These are phyloP conservation scores for Napeogenes sylphis DNA, from an alignment of 2,888 invertebrate genomes.

Conservation along the genomic window DNA sequence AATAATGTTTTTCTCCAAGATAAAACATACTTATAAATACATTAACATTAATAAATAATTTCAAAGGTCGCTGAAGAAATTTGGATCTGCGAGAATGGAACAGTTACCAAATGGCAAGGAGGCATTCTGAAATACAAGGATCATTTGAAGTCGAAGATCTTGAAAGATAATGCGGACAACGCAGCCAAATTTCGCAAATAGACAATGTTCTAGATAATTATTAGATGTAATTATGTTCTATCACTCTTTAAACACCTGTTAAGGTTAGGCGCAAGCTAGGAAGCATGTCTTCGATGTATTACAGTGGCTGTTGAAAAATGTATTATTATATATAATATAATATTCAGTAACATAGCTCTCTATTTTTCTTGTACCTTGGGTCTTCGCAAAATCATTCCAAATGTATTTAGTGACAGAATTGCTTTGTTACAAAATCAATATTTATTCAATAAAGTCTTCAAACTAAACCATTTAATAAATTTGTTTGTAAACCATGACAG, in stretches of 20 bases:
- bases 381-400: no score
- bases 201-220: conserved; percentile 29
- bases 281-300: background rate
- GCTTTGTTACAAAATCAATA: no score
- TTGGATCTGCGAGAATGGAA: conserved; percentile 98
- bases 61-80: conserved; percentile 97
- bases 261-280: background rate
- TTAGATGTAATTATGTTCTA: conserved; percentile 9
- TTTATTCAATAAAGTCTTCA: no score
- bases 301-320: background rate
- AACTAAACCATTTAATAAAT: no score
- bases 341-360: conserved; percentile 1
- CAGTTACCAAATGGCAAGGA: conserved; percentile 97
- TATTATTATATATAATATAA: background rate
- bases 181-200: conserved; percentile 71
- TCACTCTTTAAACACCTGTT: conserved; percentile 14
- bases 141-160: conserved; percentile 91
- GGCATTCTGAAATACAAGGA: conserved; percentile 98
- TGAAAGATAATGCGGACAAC: conserved; percentile 82
- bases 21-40: no score
- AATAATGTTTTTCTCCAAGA: no score
- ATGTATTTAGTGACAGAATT: no score
- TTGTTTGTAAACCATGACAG: background rate
- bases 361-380: background rate
- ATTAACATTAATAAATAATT: background rate